Percentiles rank a stretch among this genome's conserved stretches.
Evolutionary conservation across 2,888 invertebrate genomes (phyloP).

Genomic region (Dasypogon diadema): DNA sequence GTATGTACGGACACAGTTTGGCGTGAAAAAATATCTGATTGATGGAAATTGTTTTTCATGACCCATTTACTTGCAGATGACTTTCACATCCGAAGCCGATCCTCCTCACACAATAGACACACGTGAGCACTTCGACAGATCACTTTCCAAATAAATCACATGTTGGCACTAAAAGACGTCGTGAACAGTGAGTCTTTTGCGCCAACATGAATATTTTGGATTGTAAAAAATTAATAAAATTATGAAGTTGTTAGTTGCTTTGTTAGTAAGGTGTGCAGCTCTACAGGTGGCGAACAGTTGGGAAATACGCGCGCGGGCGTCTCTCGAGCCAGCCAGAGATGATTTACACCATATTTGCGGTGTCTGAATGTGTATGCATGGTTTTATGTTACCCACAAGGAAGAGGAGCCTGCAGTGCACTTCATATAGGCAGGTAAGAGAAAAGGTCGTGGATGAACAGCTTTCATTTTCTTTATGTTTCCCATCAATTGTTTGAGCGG

Average conservation of each 20-base stretch:
- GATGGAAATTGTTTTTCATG: conserved; percentile 22
- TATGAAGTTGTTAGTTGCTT: conserved; percentile 33
- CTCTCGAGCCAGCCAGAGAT: background rate
- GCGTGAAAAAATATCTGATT: conserved; percentile 23
- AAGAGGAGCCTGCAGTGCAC: background rate
- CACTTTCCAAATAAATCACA: background rate
- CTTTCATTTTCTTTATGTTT: conserved; percentile 18
- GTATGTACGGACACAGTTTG: conserved; percentile 9
- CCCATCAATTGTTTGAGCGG: background rate
- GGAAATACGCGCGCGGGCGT: conserved; percentile 11
- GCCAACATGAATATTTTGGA: background rate
- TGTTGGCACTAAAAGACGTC: background rate
- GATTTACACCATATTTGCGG: background rate
- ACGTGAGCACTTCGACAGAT: background rate
- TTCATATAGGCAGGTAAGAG: background rate
- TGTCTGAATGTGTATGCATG: background rate
- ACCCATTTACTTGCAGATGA: conserved; percentile 9
- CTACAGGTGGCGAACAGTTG: conserved; percentile 29
- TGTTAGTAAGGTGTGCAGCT: conserved; percentile 18
- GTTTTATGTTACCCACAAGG: background rate
- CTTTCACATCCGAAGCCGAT: conserved; percentile 7
- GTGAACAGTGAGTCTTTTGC: background rate
- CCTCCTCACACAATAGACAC: background rate
- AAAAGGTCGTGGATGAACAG: background rate
- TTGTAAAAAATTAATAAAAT: conserved; percentile 16